Evolutionary conservation across 1,140 invertebrate species (phyloP).

Genomic region (Bombyx mandarina): DNA sequence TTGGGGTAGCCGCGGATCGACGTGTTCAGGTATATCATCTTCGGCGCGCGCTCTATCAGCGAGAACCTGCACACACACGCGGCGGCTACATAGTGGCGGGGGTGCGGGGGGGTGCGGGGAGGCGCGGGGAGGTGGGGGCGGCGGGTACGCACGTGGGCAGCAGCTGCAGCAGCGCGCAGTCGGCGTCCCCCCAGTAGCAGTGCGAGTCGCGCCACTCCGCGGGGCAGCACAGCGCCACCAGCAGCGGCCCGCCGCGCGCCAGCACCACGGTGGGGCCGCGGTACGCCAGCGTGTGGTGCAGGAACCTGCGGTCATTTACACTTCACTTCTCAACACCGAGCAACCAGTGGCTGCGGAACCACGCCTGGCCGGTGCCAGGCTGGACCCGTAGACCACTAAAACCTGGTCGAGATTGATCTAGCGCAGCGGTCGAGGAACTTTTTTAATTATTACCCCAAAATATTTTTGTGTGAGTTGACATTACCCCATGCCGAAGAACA

Average conservation of each 20-base stretch:
- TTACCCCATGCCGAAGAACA: too few relatives aligned
- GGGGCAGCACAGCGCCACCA: conserved; percentile 84
- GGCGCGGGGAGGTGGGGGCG: background rate
- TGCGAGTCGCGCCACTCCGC: conserved; percentile 89
- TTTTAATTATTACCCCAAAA: too few relatives aligned
- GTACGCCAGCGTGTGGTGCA: conserved; percentile 90
- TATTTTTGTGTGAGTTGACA: too few relatives aligned
- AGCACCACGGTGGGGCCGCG: conserved; percentile 87
- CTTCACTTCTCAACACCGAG: too few relatives aligned
- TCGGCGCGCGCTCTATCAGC: conserved; percentile 78
- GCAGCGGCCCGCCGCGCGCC: conserved; percentile 76
- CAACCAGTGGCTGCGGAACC: too few relatives aligned
- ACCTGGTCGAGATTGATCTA: too few relatives aligned
- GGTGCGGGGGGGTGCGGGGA: background rate
- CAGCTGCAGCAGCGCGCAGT: conserved; percentile 84
- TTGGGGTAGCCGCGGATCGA: conserved; percentile 71
- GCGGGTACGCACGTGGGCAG: conserved; percentile 77
- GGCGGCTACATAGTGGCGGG: background rate
- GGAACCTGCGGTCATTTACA: conserved; percentile 70
- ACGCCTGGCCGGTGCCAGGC: too few relatives aligned
- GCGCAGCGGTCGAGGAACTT: too few relatives aligned
- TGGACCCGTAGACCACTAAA: too few relatives aligned
- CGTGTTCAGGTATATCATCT: conserved; percentile 88
- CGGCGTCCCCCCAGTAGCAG: conserved; percentile 85
- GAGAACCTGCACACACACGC: conserved; percentile 71